Evolutionary conservation across 2,888 invertebrate species (phyloP).

Genomic region (Drosophila recens): DNA sequence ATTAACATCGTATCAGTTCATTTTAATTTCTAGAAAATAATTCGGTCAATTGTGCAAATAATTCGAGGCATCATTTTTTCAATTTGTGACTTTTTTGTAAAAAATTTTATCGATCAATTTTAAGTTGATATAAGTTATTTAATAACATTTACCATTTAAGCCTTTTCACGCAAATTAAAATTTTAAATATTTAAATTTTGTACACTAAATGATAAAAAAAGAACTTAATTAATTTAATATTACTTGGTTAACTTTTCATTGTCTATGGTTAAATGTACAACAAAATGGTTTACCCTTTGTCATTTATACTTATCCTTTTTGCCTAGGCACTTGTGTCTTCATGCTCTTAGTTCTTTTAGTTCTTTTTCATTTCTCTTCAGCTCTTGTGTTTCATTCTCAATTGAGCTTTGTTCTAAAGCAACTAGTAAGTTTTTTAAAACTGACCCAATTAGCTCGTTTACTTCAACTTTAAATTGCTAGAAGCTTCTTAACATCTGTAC

Average conservation of each 20-base stretch:
- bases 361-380: constrained; percentile 11
- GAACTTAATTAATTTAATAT: constrained; percentile 1
- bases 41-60: too few relatives aligned
- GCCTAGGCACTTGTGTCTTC: constrained; percentile 19
- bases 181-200: too few relatives aligned
- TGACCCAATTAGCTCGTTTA: constrained; percentile 71
- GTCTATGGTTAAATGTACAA: constrained; percentile 8
- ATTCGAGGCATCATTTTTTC: too few relatives aligned
- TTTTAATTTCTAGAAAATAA: too few relatives aligned
- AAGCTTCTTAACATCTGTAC: constrained; percentile 42
- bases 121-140: too few relatives aligned
- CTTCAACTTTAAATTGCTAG: constrained; percentile 33
- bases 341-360: constrained; percentile 21
- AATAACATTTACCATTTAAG: background rate
- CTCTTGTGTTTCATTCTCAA: constrained; percentile 25
- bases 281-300: constrained; percentile 23
- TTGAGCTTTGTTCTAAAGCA: constrained; percentile 36
- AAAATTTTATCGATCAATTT: too few relatives aligned
- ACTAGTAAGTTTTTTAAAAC: constrained; percentile 63
- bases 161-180: too few relatives aligned
- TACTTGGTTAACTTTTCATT: constrained; percentile 12
- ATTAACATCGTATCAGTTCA: too few relatives aligned
- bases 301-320: constrained; percentile 16
- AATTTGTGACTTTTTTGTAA: background rate
- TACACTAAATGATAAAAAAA: background rate